A percentile compares a stretch with the other conserved stretches of the same genome.
Evolutionary conservation across 1,140 invertebrate species (phyloP).

Genomic region (Lineus longissimus): DNA sequence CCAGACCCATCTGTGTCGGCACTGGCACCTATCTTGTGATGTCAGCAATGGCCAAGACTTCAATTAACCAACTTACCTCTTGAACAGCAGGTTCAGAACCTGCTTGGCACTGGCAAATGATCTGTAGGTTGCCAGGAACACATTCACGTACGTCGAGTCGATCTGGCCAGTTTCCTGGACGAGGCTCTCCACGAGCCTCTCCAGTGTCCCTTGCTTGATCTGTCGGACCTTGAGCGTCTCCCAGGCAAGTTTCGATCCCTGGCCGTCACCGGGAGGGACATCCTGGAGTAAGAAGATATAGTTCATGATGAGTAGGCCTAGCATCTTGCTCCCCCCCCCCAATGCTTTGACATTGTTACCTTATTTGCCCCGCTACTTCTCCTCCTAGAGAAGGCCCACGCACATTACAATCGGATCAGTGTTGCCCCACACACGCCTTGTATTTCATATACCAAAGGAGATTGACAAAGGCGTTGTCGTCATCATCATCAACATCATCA

Average conservation of each 20-base stretch:
- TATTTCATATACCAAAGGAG: too few relatives aligned
- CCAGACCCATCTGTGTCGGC: too few relatives aligned
- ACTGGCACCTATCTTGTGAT: too few relatives aligned
- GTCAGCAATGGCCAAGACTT: background rate
- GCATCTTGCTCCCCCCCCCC: too few relatives aligned
- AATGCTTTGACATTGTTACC: constrained; percentile 38
- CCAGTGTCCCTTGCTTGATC: constrained; percentile 92
- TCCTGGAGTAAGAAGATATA: constrained; percentile 10
- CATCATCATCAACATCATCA: too few relatives aligned
- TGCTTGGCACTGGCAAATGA: constrained; percentile 77
- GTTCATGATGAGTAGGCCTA: constrained; percentile 21
- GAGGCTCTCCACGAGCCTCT: constrained; percentile 85
- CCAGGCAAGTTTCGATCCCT: constrained; percentile 87
- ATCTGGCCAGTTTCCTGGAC: constrained; percentile 90
- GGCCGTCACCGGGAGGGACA: constrained; percentile 58
- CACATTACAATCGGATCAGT: too few relatives aligned
- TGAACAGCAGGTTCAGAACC: constrained; percentile 65
- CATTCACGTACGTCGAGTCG: constrained; percentile 96
- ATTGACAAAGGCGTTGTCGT: too few relatives aligned
- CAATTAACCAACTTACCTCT: constrained; percentile 23
- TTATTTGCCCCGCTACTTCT: constrained; percentile 36
- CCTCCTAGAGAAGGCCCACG: too few relatives aligned
- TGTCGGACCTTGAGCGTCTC: constrained; percentile 95
- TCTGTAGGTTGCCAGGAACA: constrained; percentile 91
- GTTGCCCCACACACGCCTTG: too few relatives aligned